Evolutionary conservation across 1,140 invertebrate species (phyloP), one percentile per base, ranked within the genome.

Genomic region (Zaprionus capensis): DNA sequence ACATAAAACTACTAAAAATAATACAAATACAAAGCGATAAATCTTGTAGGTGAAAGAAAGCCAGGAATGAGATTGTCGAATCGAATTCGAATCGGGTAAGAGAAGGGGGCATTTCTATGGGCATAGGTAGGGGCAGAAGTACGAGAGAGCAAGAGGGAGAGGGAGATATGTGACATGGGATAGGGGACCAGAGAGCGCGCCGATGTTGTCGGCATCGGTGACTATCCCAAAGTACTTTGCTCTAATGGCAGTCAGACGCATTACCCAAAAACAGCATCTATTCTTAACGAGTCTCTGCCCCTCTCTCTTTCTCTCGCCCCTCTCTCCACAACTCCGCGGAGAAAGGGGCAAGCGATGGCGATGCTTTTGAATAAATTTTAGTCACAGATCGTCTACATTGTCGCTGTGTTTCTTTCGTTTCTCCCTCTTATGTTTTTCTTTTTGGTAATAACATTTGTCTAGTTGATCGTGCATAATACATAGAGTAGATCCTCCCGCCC

Each of bases 41-140:
- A 91, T 92, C 85, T 84, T 87, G 82, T 83, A 87, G 87, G 91
- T 92, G 83, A 92, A 91, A 92, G 86, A 87, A 81, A 87, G 81
- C 66, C 73, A 62, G 44, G 46, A 53, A 56, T 56, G 56, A 49
- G 31, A 53, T 36, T 70, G 56, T 51, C 41, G 41, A 46, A 46
- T 46, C 41, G 34, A 34, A 63, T 63, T 49, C 22, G 59, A 17
- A 71, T 28, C 36, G 22, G 31, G 11, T 38, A 49, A 26, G 15
- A 38, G 22, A 46, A 17, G 22, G 38, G 46, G 34, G 49, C 12
- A 36, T 36, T 49, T 9, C 26, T 24, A 63, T 15, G 44, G 38
- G n/a, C 6, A 41, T 38, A 12, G 38, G 41, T 41, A 59, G 20
- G 17, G 26, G 28, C 14, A 63, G 17, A 38, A 31, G 31, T 28